Conservation (phyloP, 2,113 vertebrate genomes). For the Sprattus sprattus region DNA sequence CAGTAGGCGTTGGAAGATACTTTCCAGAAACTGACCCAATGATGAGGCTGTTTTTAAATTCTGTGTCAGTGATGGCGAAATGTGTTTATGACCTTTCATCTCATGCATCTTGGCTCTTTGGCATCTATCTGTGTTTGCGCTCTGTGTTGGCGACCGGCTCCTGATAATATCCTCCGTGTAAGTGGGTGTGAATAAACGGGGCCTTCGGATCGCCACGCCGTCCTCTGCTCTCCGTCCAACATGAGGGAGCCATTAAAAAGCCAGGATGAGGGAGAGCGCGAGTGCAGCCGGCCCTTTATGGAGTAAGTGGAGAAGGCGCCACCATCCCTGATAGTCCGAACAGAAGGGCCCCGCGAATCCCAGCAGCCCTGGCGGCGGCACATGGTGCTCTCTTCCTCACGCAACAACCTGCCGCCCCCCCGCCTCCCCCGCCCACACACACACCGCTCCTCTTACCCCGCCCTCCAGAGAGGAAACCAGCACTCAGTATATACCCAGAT, state of each 20-base stretch:
- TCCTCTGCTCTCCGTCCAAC: not conserved
- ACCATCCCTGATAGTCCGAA: not conserved
- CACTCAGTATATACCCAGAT: slow-evolving; percentile 52
- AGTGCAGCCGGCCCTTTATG: not conserved
- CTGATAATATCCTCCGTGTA: not conserved
- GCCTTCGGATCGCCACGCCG: not conserved
- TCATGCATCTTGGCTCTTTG: not conserved
- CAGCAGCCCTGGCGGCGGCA: not conserved
- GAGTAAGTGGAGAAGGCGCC: slow-evolving; percentile 14
- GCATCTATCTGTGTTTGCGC: not conserved
- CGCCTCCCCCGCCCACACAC: slow-evolving; percentile 2
- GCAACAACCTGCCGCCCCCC: not conserved
- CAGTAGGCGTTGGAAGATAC: too few relatives aligned
- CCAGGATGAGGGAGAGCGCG: not conserved
- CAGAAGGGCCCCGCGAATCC: not conserved
- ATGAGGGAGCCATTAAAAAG: not conserved
- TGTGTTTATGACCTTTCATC: not conserved
- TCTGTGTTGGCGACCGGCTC: not conserved
- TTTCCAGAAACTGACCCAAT: too few relatives aligned
- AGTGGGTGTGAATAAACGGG: not conserved
- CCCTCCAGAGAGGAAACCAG: slow-evolving; percentile 45
- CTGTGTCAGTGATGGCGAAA: not conserved
- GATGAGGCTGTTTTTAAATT: not conserved
- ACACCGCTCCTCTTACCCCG: not conserved
- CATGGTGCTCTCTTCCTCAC: not conserved